These are phyloP conservation scores for Lepidocolaptes lacrymiger DNA, from an alignment of 2,797 vertebrate species.

Conservation along the genomic window DNA sequence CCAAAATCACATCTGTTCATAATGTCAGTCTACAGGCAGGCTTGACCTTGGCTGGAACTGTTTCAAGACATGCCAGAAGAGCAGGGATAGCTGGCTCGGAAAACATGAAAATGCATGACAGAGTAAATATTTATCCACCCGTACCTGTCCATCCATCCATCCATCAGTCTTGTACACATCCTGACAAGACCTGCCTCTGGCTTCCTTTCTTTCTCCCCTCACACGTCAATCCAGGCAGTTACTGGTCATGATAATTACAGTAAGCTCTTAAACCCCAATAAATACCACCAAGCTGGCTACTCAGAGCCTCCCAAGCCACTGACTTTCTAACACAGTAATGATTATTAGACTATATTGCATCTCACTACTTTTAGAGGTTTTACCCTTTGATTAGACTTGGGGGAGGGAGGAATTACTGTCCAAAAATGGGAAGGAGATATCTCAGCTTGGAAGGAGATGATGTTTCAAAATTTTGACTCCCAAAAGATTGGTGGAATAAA, in stretches of 20 bases:
- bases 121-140: background rate
- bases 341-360: background rate
- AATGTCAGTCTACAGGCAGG: background rate
- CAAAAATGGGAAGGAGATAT: background rate
- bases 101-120: background rate
- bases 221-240: slow-evolving; percentile 1
- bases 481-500: background rate
- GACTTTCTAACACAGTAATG: slow-evolving; percentile 5
- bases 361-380: background rate
- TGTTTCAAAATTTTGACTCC: background rate
- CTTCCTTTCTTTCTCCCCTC: background rate
- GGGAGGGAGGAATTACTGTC: background rate
- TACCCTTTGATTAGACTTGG: background rate
- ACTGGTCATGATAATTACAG: slow-evolving; percentile 34
- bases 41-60: background rate
- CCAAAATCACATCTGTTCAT: background rate
- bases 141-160: background rate
- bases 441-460: background rate
- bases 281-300: slow-evolving; percentile 30
- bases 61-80: background rate
- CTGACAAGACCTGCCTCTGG: background rate
- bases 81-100: background rate
- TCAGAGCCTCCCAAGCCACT: background rate
- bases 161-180: background rate
- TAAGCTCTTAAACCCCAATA: slow-evolving; percentile 53